Base-by-base conservation (phyloP, 2,797 vertebrate species). In the Rallus crepitans region DNA sequence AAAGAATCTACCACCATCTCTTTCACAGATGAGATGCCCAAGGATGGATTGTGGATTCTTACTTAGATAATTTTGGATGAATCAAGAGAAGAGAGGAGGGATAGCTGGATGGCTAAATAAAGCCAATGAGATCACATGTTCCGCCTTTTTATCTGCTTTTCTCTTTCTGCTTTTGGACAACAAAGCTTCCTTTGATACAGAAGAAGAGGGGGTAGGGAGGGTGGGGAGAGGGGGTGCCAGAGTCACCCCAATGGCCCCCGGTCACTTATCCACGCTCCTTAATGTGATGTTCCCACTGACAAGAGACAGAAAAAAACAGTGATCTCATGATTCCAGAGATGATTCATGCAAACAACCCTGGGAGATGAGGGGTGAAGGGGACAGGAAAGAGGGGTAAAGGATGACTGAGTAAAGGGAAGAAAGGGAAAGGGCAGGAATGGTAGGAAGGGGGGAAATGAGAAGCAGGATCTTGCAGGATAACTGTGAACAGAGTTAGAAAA, bases 111-210 rank as follows among this genome's bases (percentile, higher is more conserved):
- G 64, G 65, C 96, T 97, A 97, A 97, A 97, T 97, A 96, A 97
- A 97, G 92, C 91, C 55, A 97, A 91, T 97, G 96, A 97, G 95
- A 97, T 97, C 97, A 97, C 97, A 97, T 97, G 97, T 96, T 97
- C 96, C 0, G 84, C 90, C 78, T 97, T 97, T 97, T 97, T 97
- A 97, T 97, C 95, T 97, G 91, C 94, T 95, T 96, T 93, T 93
- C 91, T 96, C 52, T 69, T 96, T 96, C 96, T 91, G 76, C 94
- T 96, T 97, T 97, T 93, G 88, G 91, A 96, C 78, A 95, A 97
- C 97, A 97, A 97, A 97, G 96, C 91, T 82, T 93, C 78, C 92
- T 93, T 94, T 96, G 92, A 96, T 82, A 90, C 31, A 68, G 72
- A 92, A 94, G 88, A 93, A 95, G 91, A 93, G 75, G 71, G 71